Evolutionary conservation across 2,888 invertebrate genomes (phyloP).

Genomic region (Trichopria drosophilae): DNA sequence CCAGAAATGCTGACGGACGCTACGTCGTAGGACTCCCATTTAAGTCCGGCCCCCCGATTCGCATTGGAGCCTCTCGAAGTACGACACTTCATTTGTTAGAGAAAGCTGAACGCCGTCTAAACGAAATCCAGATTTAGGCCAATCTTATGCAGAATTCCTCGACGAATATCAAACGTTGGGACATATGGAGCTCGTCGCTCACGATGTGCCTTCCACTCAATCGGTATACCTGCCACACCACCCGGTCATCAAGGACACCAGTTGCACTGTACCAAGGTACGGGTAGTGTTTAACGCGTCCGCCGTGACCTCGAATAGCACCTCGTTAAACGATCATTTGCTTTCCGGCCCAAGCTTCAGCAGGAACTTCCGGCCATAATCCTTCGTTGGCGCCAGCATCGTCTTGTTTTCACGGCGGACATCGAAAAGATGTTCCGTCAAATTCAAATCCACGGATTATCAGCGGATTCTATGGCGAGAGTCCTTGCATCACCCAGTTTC

Average conservation of each 20-base stretch:
- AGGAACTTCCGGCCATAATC: constrained; percentile 10
- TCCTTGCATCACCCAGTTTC: no score
- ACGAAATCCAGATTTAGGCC: not conserved
- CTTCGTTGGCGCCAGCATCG: constrained; percentile 4
- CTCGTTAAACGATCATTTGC: constrained; percentile 20
- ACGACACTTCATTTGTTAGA: not conserved
- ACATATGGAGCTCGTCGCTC: constrained; percentile 6
- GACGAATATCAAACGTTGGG: not conserved
- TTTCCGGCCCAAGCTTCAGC: constrained; percentile 22
- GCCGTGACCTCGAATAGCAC: constrained; percentile 1
- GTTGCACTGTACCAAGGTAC: no score
- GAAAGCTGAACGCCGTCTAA: not conserved
- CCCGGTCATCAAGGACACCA: constrained; percentile 2
- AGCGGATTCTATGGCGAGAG: no score
- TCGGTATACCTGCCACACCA: constrained; percentile 15
- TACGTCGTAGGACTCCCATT: constrained; percentile 9
- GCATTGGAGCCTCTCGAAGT: constrained; percentile 1
- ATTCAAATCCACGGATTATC: no score
- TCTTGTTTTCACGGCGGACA: constrained; percentile 20
- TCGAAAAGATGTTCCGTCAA: constrained; percentile 23
- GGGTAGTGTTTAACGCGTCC: no score
- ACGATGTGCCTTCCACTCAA: not conserved
- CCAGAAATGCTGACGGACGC: no score
- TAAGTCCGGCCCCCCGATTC: not conserved
- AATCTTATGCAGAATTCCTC: not conserved